These are phyloP conservation scores for Drymonia ruficornis DNA, from an alignment of 2,888 invertebrate species.

Conservation along the genomic window DNA sequence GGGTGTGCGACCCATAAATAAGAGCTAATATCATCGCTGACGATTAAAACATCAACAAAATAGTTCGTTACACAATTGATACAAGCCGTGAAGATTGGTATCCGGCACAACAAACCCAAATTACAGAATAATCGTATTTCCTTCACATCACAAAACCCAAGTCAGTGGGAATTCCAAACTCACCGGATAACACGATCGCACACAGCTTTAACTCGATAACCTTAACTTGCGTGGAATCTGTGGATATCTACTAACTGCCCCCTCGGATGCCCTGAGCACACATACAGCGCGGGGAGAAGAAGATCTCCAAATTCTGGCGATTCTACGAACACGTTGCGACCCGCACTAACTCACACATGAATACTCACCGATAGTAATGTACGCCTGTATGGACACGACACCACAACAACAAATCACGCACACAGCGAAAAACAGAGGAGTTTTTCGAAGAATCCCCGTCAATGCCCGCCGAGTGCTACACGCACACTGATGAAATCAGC, in stretches of 20 bases:
- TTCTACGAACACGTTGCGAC: constrained; percentile 58
- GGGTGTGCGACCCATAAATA: too few relatives aligned
- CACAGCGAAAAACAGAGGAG: constrained; percentile 47
- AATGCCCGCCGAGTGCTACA: constrained; percentile 50
- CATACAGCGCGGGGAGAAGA: constrained; percentile 39
- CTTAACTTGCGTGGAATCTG: constrained; percentile 25
- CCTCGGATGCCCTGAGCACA: constrained; percentile 33
- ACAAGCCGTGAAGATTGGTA: constrained; percentile 1
- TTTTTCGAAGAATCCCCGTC: constrained; percentile 70
- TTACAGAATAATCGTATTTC: constrained; percentile 27
- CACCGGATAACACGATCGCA: constrained; percentile 46
- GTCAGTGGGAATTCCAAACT: constrained; percentile 55
- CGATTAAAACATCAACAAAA: background rate
- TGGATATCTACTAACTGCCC: constrained; percentile 30
- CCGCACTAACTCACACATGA: constrained; percentile 53
- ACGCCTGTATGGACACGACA: constrained; percentile 35
- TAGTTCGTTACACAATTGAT: background rate
- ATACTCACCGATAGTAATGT: constrained; percentile 33
- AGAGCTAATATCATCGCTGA: too few relatives aligned
- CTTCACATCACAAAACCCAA: constrained; percentile 58
- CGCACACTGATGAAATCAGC: constrained; percentile 61
- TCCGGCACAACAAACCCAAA: constrained; percentile 2
- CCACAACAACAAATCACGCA: constrained; percentile 39
- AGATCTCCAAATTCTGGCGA: constrained; percentile 36
- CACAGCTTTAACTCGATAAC: constrained; percentile 36